phyloP scores from a whole-genome alignment of 2,888 invertebrate genomes.

The Mystacides longicornis region DNA sequence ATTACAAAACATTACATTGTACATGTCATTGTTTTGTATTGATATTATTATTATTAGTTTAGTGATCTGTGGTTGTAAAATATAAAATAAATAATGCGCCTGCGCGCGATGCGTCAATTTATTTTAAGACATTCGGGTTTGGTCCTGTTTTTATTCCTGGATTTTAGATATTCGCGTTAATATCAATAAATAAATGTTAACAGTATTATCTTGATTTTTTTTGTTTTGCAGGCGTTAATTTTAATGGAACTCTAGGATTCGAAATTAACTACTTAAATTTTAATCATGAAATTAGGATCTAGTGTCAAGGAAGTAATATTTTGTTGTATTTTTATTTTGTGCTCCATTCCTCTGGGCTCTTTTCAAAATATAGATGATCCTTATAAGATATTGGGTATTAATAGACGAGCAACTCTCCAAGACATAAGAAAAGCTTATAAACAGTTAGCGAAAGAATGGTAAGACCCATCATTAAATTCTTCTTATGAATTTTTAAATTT shows the following conservation, averaged over 20 bases:
- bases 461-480: conserved; percentile 21
- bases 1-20: too few relatives aligned
- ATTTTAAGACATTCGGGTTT: neutral
- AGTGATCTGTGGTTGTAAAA: too few relatives aligned
- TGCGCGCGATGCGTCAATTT: neutral
- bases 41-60: too few relatives aligned
- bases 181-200: too few relatives aligned
- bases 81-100: neutral
- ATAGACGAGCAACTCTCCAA: conserved; percentile 62
- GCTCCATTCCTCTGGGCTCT: conserved; percentile 13
- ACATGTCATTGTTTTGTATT: too few relatives aligned
- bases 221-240: too few relatives aligned
- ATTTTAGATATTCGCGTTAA: too few relatives aligned
- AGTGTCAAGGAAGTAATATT: conserved; percentile 39
- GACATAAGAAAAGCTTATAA: conserved; percentile 88
- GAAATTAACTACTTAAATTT: conserved; percentile 18
- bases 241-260: too few relatives aligned
- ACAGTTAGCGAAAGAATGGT: conserved; percentile 87
- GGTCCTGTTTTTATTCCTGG: too few relatives aligned
- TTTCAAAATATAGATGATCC: conserved; percentile 51
- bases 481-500: neutral
- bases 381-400: conserved; percentile 75
- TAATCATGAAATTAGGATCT: conserved; percentile 46
- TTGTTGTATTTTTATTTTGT: conserved; percentile 21
- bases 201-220: too few relatives aligned